Evolutionary conservation across 2,113 vertebrate genomes (phyloP).

Genomic region (Pogona vitticeps): DNA sequence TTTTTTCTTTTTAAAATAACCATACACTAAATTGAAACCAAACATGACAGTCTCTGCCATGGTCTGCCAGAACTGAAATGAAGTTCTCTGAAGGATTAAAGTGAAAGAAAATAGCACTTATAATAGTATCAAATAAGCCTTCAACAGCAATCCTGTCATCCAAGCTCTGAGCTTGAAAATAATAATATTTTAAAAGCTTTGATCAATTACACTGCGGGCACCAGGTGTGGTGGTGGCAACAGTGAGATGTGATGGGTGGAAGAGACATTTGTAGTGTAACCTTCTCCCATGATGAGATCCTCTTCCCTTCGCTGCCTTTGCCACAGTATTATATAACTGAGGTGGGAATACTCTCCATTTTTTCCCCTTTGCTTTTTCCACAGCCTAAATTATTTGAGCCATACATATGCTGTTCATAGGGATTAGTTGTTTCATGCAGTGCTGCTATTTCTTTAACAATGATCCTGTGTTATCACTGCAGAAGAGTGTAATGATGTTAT

Average conservation of each 20-base stretch:
- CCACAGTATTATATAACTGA: background rate
- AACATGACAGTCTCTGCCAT: background rate
- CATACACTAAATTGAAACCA: background rate
- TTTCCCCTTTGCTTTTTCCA: background rate
- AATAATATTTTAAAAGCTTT: background rate
- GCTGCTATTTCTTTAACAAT: too few species aligned
- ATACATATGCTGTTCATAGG: too few species aligned
- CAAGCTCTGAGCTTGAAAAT: background rate
- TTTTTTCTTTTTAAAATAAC: background rate
- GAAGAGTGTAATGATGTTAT: too few species aligned
- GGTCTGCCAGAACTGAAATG: background rate
- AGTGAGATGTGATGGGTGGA: too few species aligned
- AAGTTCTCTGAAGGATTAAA: conserved; percentile 11
- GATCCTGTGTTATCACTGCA: too few species aligned
- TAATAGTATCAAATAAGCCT: background rate
- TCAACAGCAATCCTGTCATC: background rate
- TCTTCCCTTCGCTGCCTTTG: background rate
- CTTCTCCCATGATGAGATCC: background rate
- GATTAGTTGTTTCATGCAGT: too few species aligned
- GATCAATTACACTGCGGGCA: too few species aligned
- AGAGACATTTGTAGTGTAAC: background rate
- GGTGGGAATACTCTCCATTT: too few species aligned
- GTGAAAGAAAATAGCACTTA: background rate
- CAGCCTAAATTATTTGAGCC: too few species aligned
- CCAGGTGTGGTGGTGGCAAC: too few species aligned